Evolutionary conservation across 1,140 invertebrate species (phyloP).

Genomic region (Pseudomyrmex dendroicus): DNA sequence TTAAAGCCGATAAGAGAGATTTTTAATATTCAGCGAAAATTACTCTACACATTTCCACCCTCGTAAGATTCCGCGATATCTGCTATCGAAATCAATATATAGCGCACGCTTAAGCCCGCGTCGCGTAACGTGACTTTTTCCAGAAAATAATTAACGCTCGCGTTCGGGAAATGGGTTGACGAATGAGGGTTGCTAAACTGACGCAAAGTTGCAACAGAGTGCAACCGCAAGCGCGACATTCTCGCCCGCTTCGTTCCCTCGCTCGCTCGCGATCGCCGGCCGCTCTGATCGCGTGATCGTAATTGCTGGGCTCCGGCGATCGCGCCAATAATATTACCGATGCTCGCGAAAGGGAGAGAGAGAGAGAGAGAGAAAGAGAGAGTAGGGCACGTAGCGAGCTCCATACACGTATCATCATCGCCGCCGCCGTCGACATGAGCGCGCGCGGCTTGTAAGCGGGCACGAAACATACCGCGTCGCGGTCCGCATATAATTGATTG

Average conservation of each 20-base stretch:
- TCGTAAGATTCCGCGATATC: background rate
- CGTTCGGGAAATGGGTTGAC: constrained; percentile 52
- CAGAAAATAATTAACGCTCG: constrained; percentile 53
- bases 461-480: constrained; percentile 54
- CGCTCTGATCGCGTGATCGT: constrained; percentile 49
- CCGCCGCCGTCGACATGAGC: constrained; percentile 42
- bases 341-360: background rate
- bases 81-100: constrained; percentile 8
- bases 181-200: constrained; percentile 43
- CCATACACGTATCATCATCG: constrained; percentile 35
- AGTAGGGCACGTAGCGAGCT: background rate
- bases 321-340: constrained; percentile 54
- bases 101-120: background rate
- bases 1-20: too few species aligned
- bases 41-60: background rate
- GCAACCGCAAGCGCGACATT: constrained; percentile 25
- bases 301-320: constrained; percentile 46
- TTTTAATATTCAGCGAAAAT: too few species aligned
- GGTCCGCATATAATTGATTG: constrained; percentile 74
- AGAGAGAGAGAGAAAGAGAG: background rate
- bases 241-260: constrained; percentile 11
- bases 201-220: constrained; percentile 21
- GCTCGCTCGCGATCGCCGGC: constrained; percentile 47
- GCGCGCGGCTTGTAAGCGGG: constrained; percentile 45
- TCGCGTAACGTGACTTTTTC: constrained; percentile 47